Conservation (phyloP, 2,888 invertebrate species). For the Chrysina gloriosa region DNA sequence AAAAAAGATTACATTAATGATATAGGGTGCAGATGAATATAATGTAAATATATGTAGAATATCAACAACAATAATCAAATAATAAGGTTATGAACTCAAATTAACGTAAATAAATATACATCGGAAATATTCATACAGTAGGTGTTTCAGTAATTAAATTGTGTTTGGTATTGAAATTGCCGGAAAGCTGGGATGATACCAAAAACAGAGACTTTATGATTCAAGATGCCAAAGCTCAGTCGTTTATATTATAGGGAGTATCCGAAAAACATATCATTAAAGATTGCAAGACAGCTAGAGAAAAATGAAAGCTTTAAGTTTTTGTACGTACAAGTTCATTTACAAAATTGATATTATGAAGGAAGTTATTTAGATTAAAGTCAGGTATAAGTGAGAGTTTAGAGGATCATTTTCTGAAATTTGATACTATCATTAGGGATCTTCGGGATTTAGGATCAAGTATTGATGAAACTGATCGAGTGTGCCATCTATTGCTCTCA, state of each 20-base stretch:
- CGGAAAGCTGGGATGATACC: too few species aligned
- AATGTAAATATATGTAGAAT: too few species aligned
- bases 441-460: conserved; percentile 17
- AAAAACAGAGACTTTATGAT: conserved; percentile 6
- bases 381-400: conserved; percentile 7
- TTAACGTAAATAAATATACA: too few species aligned
- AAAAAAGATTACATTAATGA: too few species aligned
- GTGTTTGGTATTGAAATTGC: too few species aligned
- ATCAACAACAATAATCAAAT: too few species aligned
- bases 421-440: conserved; percentile 42
- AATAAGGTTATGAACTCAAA: too few species aligned
- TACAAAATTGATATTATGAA: too few species aligned
- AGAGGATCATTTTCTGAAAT: conserved; percentile 41
- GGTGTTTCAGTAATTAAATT: too few species aligned
- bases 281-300: conserved; percentile 43
- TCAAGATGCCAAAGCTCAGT: too few species aligned
- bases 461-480: conserved; percentile 13
- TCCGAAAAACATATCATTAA: conserved; percentile 48
- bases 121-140: too few species aligned
- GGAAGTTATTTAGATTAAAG: conserved; percentile 22
- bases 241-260: conserved; percentile 44
- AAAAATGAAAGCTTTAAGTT: conserved; percentile 39
- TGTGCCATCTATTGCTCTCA: conserved; percentile 16
- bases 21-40: too few species aligned
- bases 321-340: conserved; percentile 44